Conservation (phyloP, 2,888 invertebrate species). For the Dicranocentrus wangi region DNA sequence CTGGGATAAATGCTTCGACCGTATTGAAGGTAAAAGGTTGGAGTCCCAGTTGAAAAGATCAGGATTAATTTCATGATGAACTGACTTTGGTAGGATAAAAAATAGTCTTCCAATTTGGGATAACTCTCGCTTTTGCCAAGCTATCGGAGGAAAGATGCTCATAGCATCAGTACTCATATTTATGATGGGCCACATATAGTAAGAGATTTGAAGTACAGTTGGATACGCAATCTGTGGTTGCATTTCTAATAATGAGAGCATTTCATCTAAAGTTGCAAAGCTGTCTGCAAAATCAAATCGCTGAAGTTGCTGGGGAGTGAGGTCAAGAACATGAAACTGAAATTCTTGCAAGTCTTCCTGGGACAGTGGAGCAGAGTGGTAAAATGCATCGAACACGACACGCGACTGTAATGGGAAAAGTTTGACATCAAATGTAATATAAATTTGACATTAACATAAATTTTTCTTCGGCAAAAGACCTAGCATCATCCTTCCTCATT, state of each 20-base stretch:
- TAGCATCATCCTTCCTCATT: too few species aligned
- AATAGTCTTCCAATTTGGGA: constrained; percentile 65
- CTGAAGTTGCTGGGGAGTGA: constrained; percentile 62
- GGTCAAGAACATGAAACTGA: constrained; percentile 63
- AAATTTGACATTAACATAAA: too few species aligned
- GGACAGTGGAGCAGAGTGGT: constrained; percentile 50
- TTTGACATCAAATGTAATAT: too few species aligned
- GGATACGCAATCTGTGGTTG: constrained; percentile 52
- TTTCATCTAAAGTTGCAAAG: constrained; percentile 67
- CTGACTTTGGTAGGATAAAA: constrained; percentile 66
- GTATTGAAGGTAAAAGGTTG: constrained; percentile 54
- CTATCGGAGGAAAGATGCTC: constrained; percentile 47
- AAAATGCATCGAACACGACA: constrained; percentile 67
- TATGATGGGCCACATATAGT: constrained; percentile 67
- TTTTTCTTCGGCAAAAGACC: too few species aligned
- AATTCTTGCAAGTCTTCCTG: constrained; percentile 69
- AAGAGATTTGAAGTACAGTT: constrained; percentile 66
- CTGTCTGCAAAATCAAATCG: constrained; percentile 66
- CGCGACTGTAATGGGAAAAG: constrained; percentile 60
- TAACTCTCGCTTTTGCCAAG: constrained; percentile 67
- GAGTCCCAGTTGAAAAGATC: constrained; percentile 68
- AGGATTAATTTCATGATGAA: constrained; percentile 57
- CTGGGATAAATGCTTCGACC: constrained; percentile 57
- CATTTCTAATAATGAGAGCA: constrained; percentile 62
- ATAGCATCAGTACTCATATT: constrained; percentile 47